Base-by-base conservation (phyloP, 2,888 invertebrate genomes). In the Campaea margaritaria region DNA sequence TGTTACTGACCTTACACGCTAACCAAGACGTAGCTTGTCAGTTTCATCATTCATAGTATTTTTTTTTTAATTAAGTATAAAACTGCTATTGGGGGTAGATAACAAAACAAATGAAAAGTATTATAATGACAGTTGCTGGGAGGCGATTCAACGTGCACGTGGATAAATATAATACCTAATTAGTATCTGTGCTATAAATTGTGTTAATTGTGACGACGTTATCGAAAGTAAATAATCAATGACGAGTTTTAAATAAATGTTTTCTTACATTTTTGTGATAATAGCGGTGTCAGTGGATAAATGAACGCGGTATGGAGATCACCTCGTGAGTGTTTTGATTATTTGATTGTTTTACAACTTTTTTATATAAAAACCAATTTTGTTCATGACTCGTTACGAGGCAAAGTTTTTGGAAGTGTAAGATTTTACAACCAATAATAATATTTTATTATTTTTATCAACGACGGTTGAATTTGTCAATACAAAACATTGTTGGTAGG, bases 271-370 rank as follows among this genome's bases (percentile, higher is more conserved):
- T 21, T 57, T 42, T 56, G 56, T 45, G 14, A 7, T 11, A 52
- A 55, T 13, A 41, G 14, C 5, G 14, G 53, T 62, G 55, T 43
- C 53, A 56, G 68, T 71, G 62, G 55, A 61, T 67, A 72, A 75
- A 79, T 77, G 77, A 68, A 54, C 46, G 58, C 50, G 46, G 47
- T 48, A 65, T 72, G 62, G 65, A 68, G 51, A 64, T 65, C 66
- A 59, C 51, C 46, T 45, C 53, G 70, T 73, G 39, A 72, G 69
- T 70, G 46, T 31, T 47, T 50, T 50, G 10, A n/a, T 10, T 11
- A 15, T 27, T 16, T 61, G 45, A 10, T 49, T 16, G n/a, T 55
- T 16, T 46, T 44, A n/a, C 7, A 31, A 11, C 34, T 11, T 34
- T 5, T 34, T 34, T 7, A 34, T 5, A 11, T 1, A 34, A 34